phyloP scores from a whole-genome alignment of 2,797 vertebrate genomes.

The Phoebastria nigripes region DNA sequence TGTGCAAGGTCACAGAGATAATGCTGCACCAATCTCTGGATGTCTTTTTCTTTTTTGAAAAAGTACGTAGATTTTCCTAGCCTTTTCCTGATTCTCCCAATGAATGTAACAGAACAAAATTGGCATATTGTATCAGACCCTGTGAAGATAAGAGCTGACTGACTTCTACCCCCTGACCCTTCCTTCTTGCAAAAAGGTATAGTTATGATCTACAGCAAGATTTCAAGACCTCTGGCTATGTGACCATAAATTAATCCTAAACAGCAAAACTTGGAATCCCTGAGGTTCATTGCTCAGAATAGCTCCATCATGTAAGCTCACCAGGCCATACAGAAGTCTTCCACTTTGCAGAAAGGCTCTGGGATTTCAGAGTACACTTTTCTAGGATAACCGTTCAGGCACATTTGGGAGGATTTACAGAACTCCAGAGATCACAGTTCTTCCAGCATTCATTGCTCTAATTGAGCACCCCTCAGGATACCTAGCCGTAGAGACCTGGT shows the following conservation, averaged over 20 bases:
- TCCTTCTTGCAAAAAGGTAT: neutral
- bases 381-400: neutral
- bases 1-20: neutral
- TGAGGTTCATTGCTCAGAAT: neutral
- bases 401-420: neutral
- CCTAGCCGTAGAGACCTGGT: neutral
- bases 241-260: neutral
- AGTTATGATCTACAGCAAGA: neutral
- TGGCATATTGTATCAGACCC: neutral
- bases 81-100: neutral
- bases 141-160: neutral
- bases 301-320: neutral
- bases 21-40: neutral
- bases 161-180: neutral
- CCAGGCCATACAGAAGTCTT: neutral
- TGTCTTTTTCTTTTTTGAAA: neutral
- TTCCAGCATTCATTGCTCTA: neutral
- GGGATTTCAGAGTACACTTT: neutral
- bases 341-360: neutral
- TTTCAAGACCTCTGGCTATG: neutral
- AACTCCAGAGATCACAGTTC: neutral
- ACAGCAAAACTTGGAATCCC: neutral
- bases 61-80: neutral
- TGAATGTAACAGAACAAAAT: neutral
- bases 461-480: accelerated